Evolutionary conservation across 2,113 vertebrate species (phyloP).

Genomic region (Anhinga anhinga): DNA sequence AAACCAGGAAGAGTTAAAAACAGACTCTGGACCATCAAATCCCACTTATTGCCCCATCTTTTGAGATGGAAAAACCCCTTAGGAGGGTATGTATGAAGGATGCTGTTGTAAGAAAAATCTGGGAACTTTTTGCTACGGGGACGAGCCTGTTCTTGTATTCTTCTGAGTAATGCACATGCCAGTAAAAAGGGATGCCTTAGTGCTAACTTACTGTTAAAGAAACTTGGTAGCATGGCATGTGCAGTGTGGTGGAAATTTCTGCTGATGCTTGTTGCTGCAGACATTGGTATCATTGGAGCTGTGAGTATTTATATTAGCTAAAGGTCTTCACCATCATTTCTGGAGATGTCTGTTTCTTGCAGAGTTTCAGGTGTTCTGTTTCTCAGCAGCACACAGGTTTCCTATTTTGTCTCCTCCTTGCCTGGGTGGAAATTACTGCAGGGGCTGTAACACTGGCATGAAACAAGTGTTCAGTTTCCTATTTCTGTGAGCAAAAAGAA

Average conservation of each 20-base stretch:
- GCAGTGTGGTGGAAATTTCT: background rate
- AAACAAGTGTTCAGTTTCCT: background rate
- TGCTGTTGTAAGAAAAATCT: background rate
- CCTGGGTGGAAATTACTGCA: background rate
- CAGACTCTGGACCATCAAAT: background rate
- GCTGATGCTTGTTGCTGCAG: background rate
- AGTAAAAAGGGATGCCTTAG: background rate
- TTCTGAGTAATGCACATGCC: background rate
- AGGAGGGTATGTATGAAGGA: background rate
- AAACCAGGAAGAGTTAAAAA: background rate
- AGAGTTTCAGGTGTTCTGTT: background rate
- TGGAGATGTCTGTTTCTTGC: background rate
- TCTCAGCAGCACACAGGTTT: background rate
- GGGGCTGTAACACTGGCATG: background rate
- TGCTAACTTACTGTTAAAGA: background rate
- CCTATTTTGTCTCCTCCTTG: background rate
- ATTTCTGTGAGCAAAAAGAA: background rate
- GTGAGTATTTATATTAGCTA: background rate
- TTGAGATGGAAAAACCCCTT: background rate
- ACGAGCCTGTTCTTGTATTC: background rate
- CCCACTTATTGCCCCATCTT: background rate
- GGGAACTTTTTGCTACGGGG: background rate
- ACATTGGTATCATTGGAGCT: background rate
- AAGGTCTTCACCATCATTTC: background rate
- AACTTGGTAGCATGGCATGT: background rate